Conservation (phyloP, 1,140 invertebrate species). For the Chironomus striatipennis region DNA sequence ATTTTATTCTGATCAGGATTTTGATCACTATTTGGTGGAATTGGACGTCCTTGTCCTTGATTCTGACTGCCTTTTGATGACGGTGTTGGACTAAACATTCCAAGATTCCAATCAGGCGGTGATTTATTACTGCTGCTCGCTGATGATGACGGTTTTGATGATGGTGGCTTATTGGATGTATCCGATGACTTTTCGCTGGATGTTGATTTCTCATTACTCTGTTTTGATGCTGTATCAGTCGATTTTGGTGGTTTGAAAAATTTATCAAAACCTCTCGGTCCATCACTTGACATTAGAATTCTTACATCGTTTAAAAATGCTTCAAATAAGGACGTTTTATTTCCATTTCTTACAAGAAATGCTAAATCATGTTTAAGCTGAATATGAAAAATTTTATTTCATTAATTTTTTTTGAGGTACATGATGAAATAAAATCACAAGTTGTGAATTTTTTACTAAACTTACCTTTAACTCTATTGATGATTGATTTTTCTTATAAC, state of each 20-base stretch:
- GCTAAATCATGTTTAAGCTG: slow-evolving; percentile 18
- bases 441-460: not conserved
- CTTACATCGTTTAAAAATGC: not conserved
- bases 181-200: slow-evolving; percentile 30
- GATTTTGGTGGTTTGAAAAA: slow-evolving; percentile 62
- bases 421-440: not conserved
- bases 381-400: not conserved
- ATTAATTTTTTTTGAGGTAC: not conserved
- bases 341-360: not conserved
- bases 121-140: slow-evolving; percentile 37
- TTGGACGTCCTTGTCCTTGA: slow-evolving; percentile 42
- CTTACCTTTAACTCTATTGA: slow-evolving; percentile 8
- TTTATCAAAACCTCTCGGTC: slow-evolving; percentile 88
- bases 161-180: slow-evolving; percentile 42
- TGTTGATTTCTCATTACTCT: slow-evolving; percentile 26
- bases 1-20: slow-evolving; percentile 58
- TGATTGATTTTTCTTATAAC: not conserved
- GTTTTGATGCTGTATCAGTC: slow-evolving; percentile 28
- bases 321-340: not conserved
- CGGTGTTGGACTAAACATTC: slow-evolving; percentile 45
- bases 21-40: slow-evolving; percentile 43
- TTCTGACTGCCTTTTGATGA: slow-evolving; percentile 30
- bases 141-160: slow-evolving; percentile 35
- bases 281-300: slow-evolving; percentile 30
- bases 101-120: slow-evolving; percentile 55